Evolutionary conservation across 2,113 vertebrate genomes (phyloP), one percentile per base, ranked within the genome.

Genomic region (Cyphomyrus plagiostoma): DNA sequence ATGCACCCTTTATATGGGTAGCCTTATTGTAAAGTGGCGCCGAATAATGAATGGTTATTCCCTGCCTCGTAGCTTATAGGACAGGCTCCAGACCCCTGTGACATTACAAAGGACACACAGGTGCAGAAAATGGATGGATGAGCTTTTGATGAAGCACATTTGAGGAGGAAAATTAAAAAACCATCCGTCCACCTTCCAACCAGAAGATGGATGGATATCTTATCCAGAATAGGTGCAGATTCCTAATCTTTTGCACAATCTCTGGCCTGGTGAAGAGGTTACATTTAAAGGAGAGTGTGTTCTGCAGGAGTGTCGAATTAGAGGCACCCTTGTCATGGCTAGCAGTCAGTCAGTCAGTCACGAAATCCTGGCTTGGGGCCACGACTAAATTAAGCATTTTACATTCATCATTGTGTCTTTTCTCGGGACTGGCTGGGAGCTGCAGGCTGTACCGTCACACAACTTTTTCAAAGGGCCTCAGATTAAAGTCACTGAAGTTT

Each of bases 401-500:
- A 94, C 94, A 95, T 96, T 95, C 94, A 94, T 94, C 94, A 95
- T 96, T 95, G 95, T 95, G 95, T 95, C 94, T 96, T 95, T 95
- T 70, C 50, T 80, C 13, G 35, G 74, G 56, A 93, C 93, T 95
- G 95, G 94, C 93, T 93, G 92, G 94, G 93, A 94, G 92, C 93
- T 93, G 93, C 94, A 56, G 92, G 93, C 84, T 93, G 95, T 92
- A 91, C 93, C 91, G 93, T 93, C 93, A 92, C 93, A 89, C 94
- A 91, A 94, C 95, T 93, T 95, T 95, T 95, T 90, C 94, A 95
- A 96, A 96, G 94, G 93, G 94, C 94, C 94, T 92, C 94, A 95
- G 95, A 96, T 96, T 96, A 96, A 96, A 96, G 95, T 95, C 95
- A 93, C 93, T 93, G 94, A 95, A 95, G 95, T 94, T 95, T 95